Base-by-base conservation (phyloP, 2,113 vertebrate genomes). In the Polyodon spathula region DNA sequence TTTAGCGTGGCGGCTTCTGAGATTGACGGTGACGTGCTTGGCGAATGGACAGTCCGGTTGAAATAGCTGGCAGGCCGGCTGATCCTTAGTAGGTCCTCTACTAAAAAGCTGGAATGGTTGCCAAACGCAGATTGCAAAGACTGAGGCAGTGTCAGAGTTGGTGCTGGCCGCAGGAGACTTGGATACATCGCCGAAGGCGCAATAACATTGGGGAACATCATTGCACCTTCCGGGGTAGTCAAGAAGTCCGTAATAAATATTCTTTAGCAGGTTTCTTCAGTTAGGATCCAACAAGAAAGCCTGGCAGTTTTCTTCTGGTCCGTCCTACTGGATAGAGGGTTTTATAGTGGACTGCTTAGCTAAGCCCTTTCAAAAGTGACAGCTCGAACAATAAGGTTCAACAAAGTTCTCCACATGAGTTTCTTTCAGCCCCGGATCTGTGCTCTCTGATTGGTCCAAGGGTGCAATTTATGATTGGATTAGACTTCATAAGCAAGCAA, bases 391-490 rank as follows among this genome's bases (percentile, higher is more conserved):
- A 97, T 89, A 82, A 84, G 82, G 79, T 84, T 84, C 84, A 89
- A 92, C 92, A 91, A 90, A 92, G 92, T 92, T 88, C 92, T 91
- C 90, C 90, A 86, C 90, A 92, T 81, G 80, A 89, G 89, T 76
- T 86, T 81, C 85, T 93, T 94, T 93, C 89, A 93, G 78, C 73
- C 77, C 59, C 65, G 71, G 71, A 71, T 76, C 76, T 66, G 69
- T 62, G 78, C 75, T 14, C 57, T 65, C 87, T 78, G 85, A 93
- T 94, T 95, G 93, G 92, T 81, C 73, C 86, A 64, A 68, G 54
- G 76, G 82, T 72, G 84, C 92, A 91, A 93, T 93, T 93, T 93
- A 93, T 93, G 93, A 95, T 96, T 93, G 92, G 91, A 97, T 97
- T 93, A 93, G 90, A 90, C 92, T 92, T 93, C 90, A 93, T 92